phyloP scores from a whole-genome alignment of 2,113 vertebrate species.

The Daboia siamensis region DNA sequence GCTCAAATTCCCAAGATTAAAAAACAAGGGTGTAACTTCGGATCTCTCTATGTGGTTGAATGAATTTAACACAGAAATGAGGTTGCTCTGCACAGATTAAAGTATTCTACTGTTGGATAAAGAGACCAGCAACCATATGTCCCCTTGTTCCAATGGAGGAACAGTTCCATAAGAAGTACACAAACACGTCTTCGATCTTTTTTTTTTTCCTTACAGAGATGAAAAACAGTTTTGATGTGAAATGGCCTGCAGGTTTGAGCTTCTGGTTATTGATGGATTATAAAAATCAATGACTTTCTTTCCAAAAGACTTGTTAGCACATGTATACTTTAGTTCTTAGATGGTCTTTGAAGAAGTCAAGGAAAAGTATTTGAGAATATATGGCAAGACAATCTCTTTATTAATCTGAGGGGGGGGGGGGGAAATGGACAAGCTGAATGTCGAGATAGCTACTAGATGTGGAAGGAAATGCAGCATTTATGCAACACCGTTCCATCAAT shows the following conservation, averaged over 20 bases:
- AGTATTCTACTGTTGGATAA: not conserved
- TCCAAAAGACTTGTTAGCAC: not conserved
- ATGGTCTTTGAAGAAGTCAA: not conserved
- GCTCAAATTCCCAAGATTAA: not conserved
- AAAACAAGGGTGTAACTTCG: not conserved
- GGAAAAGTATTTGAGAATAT: not conserved
- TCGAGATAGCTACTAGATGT: not conserved
- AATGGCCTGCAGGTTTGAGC: not conserved
- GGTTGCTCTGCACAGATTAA: not conserved
- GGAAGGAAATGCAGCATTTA: not conserved
- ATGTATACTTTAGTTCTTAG: not conserved
- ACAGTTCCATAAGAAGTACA: not conserved
- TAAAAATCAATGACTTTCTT: conserved; percentile 2
- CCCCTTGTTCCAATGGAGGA: not conserved
- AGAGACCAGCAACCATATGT: not conserved
- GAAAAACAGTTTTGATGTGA: not conserved
- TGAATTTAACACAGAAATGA: not conserved
- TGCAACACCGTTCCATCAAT: not conserved
- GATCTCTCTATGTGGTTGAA: not conserved
- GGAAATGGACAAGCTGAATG: not conserved
- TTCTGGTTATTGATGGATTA: not conserved
- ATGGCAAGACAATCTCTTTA: conserved; percentile 26
- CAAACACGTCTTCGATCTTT: not conserved
- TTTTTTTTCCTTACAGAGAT: not conserved
- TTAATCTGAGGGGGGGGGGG: not conserved